Evolutionary conservation across 2,888 invertebrate genomes (phyloP), one percentile per base, ranked within the genome.

Genomic region (Eilema sororculum): DNA sequence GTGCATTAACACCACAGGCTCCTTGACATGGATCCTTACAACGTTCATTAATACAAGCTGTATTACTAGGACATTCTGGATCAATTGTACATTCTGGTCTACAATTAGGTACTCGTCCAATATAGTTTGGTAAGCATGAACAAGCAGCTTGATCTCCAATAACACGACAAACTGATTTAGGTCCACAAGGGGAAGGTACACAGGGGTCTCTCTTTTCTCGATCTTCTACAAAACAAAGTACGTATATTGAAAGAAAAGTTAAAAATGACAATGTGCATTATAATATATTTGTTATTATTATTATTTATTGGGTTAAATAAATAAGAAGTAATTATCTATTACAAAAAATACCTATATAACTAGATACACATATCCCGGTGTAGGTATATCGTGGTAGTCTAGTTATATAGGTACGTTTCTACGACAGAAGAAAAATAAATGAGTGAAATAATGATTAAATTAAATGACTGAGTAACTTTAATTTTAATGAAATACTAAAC

Each of bases 51-150:
- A 97, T 95, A 86, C 98, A 98, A 71, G 98, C 97, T 74, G 97
- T 96, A 86, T 97, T 97, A 83, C 97, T 97, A 2, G 98, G 96
- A 86, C 98, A 98, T 90, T 98, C 98, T 12, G 97, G 96, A 85
- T 97, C 96, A 76, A 97, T 97, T 5, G 97, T 97, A 87, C 98
- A 98, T 91, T 98, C 98, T 0, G 98, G 98, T 84, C 98, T 96
- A 86, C 98, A 98, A 86, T 98, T 98, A 37, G 98, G 98, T 66
- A 98, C 97, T 80, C 98, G 96, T 74, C 98, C 98, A 65, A 98
- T 96, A 87, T 97, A 98, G 86, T 98, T 97, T 33, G 96, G 95
- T 79, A 97, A 93, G 90, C 98, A 98, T 63, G 98, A 98, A 87
- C 98, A 98, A 65, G 98, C 98, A n/a, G 98, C 97, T 91, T 98